These are phyloP conservation scores for Threskiornis aethiopicus DNA, from an alignment of 2,797 vertebrate species.

Conservation along the genomic window DNA sequence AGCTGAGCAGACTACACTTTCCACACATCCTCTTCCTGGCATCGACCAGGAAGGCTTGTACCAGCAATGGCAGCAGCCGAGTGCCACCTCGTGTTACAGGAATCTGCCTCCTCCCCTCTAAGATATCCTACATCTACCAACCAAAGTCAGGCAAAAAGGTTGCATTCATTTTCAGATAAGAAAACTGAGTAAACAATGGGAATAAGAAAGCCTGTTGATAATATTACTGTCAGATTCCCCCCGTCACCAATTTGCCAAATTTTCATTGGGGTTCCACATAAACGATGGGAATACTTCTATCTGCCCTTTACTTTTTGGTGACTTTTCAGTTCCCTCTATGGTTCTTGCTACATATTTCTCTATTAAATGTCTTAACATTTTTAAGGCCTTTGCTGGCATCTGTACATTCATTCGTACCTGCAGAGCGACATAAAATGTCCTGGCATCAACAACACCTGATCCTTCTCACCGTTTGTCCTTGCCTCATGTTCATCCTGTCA, in stretches of 20 bases:
- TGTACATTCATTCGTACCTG: background rate
- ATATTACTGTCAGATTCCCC: background rate
- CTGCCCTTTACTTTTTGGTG: background rate
- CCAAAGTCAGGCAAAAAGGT: background rate
- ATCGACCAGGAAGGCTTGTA: background rate
- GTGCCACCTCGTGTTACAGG: accelerated
- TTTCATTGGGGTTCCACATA: background rate
- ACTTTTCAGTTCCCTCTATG: background rate
- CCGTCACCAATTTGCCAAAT: background rate
- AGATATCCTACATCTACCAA: background rate
- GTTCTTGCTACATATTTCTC: background rate
- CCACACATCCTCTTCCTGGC: background rate
- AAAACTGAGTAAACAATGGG: background rate
- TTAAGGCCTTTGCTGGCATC: background rate
- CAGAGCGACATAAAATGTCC: background rate
- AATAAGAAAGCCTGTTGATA: background rate
- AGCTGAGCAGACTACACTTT: background rate
- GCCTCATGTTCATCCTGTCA: background rate
- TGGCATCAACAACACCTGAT: background rate
- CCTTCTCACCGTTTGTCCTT: background rate
- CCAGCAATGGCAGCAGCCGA: background rate
- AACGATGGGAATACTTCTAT: background rate
- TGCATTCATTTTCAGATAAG: background rate
- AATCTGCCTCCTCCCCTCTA: background rate
- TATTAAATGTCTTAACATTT: background rate